Evolutionary conservation across 1,140 invertebrate species (phyloP).

Genomic region (Lepidostoma basale): DNA sequence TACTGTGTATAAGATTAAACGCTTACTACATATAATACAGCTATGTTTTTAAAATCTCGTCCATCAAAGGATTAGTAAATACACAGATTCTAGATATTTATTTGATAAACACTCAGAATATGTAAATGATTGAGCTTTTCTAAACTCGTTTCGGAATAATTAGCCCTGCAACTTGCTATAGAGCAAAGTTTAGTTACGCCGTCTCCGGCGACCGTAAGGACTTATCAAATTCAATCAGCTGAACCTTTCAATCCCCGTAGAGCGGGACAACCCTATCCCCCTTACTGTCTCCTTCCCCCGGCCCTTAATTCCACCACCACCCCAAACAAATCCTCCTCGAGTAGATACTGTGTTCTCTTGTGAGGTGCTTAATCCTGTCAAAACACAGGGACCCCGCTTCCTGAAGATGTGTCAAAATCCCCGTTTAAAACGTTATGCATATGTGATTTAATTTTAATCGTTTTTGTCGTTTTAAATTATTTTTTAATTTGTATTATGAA

Average conservation of each 20-base stretch:
- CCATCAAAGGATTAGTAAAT: too few species aligned
- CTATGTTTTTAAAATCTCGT: too few species aligned
- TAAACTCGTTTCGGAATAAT: background rate
- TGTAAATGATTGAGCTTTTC: too few species aligned
- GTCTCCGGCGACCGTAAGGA: slow-evolving; percentile 21
- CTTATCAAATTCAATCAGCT: slow-evolving; percentile 44
- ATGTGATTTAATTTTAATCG: slow-evolving; percentile 21
- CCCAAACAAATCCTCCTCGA: slow-evolving; percentile 8
- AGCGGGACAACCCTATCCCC: slow-evolving; percentile 11
- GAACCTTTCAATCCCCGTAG: slow-evolving; percentile 34
- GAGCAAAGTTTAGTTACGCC: slow-evolving; percentile 6
- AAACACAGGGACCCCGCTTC: slow-evolving; percentile 15
- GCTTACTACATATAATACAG: too few species aligned
- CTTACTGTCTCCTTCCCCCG: background rate
- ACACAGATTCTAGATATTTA: too few species aligned
- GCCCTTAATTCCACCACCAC: background rate
- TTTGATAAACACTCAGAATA: too few species aligned
- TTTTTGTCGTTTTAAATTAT: background rate
- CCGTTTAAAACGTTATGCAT: slow-evolving; percentile 20
- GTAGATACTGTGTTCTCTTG: slow-evolving; percentile 3
- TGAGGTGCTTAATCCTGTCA: slow-evolving; percentile 31
- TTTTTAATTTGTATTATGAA: background rate
- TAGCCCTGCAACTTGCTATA: background rate
- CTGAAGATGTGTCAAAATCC: slow-evolving; percentile 28
- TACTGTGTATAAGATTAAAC: too few species aligned